These are phyloP conservation scores for Pandemis heparana DNA, from an alignment of 2,888 invertebrate species.

Conservation along the genomic window DNA sequence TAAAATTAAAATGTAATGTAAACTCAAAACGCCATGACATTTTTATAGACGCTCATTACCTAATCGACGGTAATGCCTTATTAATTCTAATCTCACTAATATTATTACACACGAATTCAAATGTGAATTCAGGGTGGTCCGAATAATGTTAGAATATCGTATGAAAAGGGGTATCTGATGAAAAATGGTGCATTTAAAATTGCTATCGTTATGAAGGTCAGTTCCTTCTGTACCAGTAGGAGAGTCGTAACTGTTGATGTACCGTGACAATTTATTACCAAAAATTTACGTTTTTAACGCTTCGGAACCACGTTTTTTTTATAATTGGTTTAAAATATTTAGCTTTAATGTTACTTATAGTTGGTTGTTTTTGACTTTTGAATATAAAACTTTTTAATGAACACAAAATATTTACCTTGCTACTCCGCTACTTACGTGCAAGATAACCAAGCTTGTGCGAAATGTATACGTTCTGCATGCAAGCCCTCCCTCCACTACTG, in stretches of 20 bases:
- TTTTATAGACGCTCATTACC: slow-evolving; percentile 62
- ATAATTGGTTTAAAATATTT: background rate
- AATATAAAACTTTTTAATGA: too few relatives aligned
- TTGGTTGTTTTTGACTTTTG: background rate
- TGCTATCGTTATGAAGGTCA: slow-evolving; percentile 62
- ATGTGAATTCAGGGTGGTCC: slow-evolving; percentile 67
- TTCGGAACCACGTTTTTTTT: slow-evolving; percentile 25
- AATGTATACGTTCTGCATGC: too few relatives aligned
- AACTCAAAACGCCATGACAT: slow-evolving; percentile 46
- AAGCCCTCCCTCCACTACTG: too few relatives aligned
- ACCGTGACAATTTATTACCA: slow-evolving; percentile 75
- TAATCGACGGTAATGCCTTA: slow-evolving; percentile 71
- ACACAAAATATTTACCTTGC: too few relatives aligned
- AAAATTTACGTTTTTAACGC: slow-evolving; percentile 39
- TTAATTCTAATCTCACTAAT: slow-evolving; percentile 69
- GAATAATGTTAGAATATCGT: slow-evolving; percentile 50
- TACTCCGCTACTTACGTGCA: too few relatives aligned
- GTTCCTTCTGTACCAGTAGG: slow-evolving; percentile 69
- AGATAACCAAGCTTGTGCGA: too few relatives aligned
- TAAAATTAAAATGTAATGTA: slow-evolving; percentile 10
- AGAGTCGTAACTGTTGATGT: slow-evolving; percentile 62
- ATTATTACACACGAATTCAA: slow-evolving; percentile 51
- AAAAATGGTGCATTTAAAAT: slow-evolving; percentile 68
- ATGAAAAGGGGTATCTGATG: slow-evolving; percentile 52
- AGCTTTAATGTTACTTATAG: background rate